phyloP scores from a whole-genome alignment of 1,140 invertebrate genomes.

The Matsumurasca onukii region DNA sequence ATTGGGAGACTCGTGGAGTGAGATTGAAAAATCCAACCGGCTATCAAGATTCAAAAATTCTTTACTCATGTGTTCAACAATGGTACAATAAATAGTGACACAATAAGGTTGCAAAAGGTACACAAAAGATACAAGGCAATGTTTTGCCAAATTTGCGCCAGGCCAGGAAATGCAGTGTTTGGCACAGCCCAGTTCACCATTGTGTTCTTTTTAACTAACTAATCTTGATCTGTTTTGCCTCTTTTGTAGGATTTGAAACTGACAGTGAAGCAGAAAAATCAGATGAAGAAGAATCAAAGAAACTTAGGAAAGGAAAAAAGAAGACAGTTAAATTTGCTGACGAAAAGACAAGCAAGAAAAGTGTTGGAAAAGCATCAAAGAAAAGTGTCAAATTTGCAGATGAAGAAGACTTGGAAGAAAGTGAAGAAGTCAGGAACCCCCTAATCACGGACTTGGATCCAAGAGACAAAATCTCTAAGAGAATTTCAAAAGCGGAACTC shows the following conservation, averaged over 20 bases:
- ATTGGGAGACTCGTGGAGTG: too few species aligned
- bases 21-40: too few species aligned
- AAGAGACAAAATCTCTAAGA: conserved; percentile 68
- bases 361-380: conserved; percentile 7
- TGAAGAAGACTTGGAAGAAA: conserved; percentile 49
- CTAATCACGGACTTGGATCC: conserved; percentile 82
- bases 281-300: conserved; percentile 7
- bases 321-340: conserved; percentile 38
- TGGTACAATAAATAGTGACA: too few species aligned
- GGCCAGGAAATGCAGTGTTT: too few species aligned
- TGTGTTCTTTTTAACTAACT: too few species aligned
- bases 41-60: too few species aligned
- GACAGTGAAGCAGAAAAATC: conserved; percentile 31
- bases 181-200: too few species aligned
- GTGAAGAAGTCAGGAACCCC: conserved; percentile 56
- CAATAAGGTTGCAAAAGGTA: too few species aligned
- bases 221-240: too few species aligned
- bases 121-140: too few species aligned
- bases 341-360: conserved; percentile 22
- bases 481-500: conserved; percentile 72
- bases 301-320: neutral
- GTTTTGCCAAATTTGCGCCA: too few species aligned
- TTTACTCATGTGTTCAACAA: too few species aligned
- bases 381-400: conserved; percentile 13
- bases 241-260: conserved; percentile 36